phyloP scores from a whole-genome alignment of 2,113 vertebrate species.

The Galbula dea region DNA sequence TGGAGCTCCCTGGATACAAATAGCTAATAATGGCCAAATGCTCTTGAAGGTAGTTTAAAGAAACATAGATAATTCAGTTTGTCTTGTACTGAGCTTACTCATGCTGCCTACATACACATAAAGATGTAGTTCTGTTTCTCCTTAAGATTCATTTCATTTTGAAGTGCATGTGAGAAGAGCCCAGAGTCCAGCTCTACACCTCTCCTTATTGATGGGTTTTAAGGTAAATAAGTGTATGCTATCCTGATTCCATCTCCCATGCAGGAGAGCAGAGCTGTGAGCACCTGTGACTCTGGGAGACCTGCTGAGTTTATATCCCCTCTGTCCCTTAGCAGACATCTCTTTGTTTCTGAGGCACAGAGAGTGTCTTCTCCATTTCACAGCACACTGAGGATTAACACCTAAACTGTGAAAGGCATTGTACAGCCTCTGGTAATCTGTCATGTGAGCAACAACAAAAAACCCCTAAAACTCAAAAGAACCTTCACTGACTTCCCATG shows the following conservation, averaged over 20 bases:
- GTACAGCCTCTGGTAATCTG: neutral
- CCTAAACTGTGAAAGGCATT: neutral
- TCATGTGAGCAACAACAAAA: neutral
- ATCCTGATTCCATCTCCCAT: neutral
- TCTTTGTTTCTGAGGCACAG: neutral
- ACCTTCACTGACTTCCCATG: rapidly evolving
- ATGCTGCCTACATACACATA: neutral
- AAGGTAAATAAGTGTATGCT: slow-evolving; percentile 1
- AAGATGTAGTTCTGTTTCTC: neutral
- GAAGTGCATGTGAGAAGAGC: neutral
- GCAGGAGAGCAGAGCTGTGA: neutral
- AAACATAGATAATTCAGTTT: neutral
- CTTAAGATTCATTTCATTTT: neutral
- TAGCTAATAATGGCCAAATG: neutral
- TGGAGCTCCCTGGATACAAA: neutral
- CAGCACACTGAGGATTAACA: neutral
- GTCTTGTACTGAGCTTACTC: neutral
- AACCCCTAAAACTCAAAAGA: neutral
- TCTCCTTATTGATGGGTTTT: neutral
- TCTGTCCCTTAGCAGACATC: rapidly evolving
- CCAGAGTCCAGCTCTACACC: neutral
- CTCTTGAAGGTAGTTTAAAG: neutral
- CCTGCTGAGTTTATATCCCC: neutral
- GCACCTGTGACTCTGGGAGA: neutral
- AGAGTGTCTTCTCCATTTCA: neutral